Evolutionary conservation across 2,797 vertebrate genomes (phyloP), one percentile per base, ranked within the genome.

Genomic region (Lagorchestes hirsutus): DNA sequence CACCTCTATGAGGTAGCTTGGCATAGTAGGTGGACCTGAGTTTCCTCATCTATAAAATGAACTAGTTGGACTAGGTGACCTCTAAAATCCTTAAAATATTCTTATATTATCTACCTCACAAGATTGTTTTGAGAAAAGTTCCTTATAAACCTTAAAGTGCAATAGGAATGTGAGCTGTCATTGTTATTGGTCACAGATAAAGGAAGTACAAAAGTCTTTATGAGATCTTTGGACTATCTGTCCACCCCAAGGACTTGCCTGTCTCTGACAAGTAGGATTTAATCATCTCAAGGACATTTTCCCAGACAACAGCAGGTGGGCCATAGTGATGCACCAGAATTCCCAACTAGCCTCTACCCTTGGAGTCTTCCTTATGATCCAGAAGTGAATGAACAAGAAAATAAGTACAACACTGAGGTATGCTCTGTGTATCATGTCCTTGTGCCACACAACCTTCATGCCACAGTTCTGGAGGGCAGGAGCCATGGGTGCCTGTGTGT

Each of bases 381-480:
- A 22, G 57, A n/a, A 34, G 5, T n/a, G 87, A 10, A 10, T 3
- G 82, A 34, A 13, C 0, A 0, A 5, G 11, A 57, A 87, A n/a
- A 5, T 31, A 2, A 40, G 27, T n/a, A 31, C 50, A 54, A 31
- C 0, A 50, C 8, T 5, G 0, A 0, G 59, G 46, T 3, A 40
- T 24, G 24, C 0, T 67, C 46, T 18, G 57, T 13, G 54, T 54
- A 13, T 46, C 4, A 8, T 31, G 22, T 29, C 46, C 24, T 24
- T 0, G 28, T 10, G 34, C 54, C 27, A 0, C 0, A 22, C 0
- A 0, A 22, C n/a, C n/a, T 24, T 74, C n/a, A 40, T 2, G 3
- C 67, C n/a, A 40, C 34, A 46, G 46, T 87, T 46, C 40, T 87
- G 74, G 22, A 87, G 40, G 18, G 74, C 74, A 9, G 40, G 18